Evolutionary conservation across 1,140 invertebrate species (phyloP).

Genomic region (Acromyrmex echinatior): DNA sequence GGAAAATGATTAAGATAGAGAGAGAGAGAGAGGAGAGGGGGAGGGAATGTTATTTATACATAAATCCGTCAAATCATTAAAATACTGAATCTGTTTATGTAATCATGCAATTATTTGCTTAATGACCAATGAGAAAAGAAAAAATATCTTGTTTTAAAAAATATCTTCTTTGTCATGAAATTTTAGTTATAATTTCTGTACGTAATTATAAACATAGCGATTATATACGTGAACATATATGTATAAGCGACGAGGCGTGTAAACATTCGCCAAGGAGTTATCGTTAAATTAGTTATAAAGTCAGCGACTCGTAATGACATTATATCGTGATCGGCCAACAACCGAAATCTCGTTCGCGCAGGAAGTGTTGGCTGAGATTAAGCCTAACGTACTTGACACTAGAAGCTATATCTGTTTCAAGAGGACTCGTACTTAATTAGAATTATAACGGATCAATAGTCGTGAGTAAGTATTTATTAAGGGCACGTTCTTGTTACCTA

Average conservation of each 20-base stretch:
- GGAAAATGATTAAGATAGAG: neutral
- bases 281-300: constrained; percentile 53
- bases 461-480: constrained; percentile 16
- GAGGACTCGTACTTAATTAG: constrained; percentile 50
- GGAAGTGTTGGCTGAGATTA: constrained; percentile 66
- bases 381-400: constrained; percentile 24
- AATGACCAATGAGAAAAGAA: constrained; percentile 9
- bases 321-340: constrained; percentile 44
- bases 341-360: constrained; percentile 63
- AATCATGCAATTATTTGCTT: neutral
- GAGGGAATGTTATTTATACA: neutral
- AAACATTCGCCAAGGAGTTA: constrained; percentile 36
- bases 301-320: constrained; percentile 29
- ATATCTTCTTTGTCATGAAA: neutral
- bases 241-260: neutral
- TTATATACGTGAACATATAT: neutral
- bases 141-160: neutral
- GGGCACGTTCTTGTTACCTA: neutral
- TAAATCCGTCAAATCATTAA: neutral
- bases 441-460: constrained; percentile 69
- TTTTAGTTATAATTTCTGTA: neutral
- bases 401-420: constrained; percentile 47
- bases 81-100: neutral
- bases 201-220: constrained; percentile 1
- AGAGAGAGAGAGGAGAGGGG: no score